Base-by-base conservation (phyloP, 2,113 vertebrate genomes). In the Pachypanchax playfairii region DNA sequence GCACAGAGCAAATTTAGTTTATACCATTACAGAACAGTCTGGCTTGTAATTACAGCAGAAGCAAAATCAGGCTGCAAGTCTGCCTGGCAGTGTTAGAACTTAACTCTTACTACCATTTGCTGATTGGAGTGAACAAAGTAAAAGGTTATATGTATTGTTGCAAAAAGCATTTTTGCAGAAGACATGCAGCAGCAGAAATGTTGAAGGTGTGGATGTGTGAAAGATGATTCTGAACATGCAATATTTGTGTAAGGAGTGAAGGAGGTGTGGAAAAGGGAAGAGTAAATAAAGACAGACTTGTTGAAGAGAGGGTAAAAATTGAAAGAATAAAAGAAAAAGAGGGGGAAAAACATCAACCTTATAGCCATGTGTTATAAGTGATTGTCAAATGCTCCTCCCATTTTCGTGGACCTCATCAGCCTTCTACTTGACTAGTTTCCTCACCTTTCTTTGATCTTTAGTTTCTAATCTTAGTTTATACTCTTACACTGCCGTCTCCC, bases 401-500 rank as follows among this genome's bases (percentile, higher is more conserved):
- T 60, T 44, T 24, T 29, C 4, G 7, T 63, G 60, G 61, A 70
- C 80, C 79, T 60, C 21, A 69, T 54, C 70, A 33, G 51, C 65
- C 55, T 57, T 29, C 46, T 69, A 10, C 36, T 79, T 64, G 52
- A 65, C 48, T 65, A 1, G 25, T 65, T 61, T 62, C 65, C 58
- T 85, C 72, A 70, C 82, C 69, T 81, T 58, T 67, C 74, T 72
- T 77, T 83, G 54, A 71, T 70, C 62, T 79, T 74, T 69, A 69
- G 70, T 49, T 35, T 80, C 64, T 67, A 51, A 67, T 75, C 65
- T 28, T 62, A 50, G 14, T 20, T 59, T 54, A 73, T 60, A 10
- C 4, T 44, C 59, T 59, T 67, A 39, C 58, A 8, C 62, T 28
- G 49, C 15, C 29, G 60, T 43, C 42, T 28, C 11, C 24, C 80